A percentile compares a stretch with the other conserved stretches of the same genome.
Conservation (phyloP, 2,113 vertebrate genomes). For the Silurus meridionalis region DNA sequence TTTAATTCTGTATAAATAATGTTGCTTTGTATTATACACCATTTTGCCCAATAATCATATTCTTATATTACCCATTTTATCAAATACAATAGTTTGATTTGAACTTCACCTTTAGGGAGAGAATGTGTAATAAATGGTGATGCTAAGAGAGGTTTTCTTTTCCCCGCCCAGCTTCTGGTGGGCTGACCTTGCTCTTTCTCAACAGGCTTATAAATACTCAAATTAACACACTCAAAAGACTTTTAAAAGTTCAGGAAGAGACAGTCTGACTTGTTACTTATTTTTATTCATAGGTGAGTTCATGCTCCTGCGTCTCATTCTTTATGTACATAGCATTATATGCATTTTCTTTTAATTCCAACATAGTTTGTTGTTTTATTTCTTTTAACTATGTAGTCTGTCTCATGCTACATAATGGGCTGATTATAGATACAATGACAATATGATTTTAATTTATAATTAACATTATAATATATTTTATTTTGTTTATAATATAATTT, state of each 20-base stretch:
- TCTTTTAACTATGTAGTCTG: background rate
- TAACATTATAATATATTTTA: too few relatives aligned
- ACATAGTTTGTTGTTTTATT: background rate
- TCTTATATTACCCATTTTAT: too few relatives aligned
- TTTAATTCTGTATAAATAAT: background rate
- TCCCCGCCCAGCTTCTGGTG: background rate
- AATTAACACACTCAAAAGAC: background rate
- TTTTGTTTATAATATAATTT: too few relatives aligned
- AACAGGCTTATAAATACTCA: background rate
- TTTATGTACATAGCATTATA: too few relatives aligned
- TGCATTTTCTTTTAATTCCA: background rate
- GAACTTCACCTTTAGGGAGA: background rate
- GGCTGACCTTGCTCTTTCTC: background rate
- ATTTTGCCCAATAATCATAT: background rate
- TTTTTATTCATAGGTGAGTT: background rate
- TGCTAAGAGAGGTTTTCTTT: background rate
- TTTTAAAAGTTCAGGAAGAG: conserved; percentile 1
- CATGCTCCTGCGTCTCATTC: background rate
- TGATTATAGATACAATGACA: background rate
- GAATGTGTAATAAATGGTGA: background rate
- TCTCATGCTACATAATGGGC: background rate
- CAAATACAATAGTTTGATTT: background rate
- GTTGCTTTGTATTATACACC: background rate
- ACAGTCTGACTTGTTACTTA: background rate
- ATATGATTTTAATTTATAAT: too few relatives aligned